A percentile compares a stretch with the other conserved stretches of the same genome.
Evolutionary conservation across 2,888 invertebrate species (phyloP).

Genomic region (Disparrhopalites patrizii): DNA sequence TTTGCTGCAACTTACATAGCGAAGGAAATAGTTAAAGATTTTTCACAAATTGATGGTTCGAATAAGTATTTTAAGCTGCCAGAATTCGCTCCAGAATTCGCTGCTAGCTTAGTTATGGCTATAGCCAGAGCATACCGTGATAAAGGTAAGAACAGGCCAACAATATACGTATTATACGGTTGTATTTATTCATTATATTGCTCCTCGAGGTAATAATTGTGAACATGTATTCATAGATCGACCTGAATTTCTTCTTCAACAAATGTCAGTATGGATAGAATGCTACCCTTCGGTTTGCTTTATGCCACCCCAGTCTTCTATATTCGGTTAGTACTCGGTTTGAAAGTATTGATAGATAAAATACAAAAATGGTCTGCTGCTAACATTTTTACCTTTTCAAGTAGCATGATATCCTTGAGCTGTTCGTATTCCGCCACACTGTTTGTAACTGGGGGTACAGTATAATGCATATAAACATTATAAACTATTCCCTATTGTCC

Average conservation of each 20-base stretch:
- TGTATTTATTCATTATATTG: no score
- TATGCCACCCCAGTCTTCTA: conserved; percentile 43
- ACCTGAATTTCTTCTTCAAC: conserved; percentile 34
- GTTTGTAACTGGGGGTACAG: no score
- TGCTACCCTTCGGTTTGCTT: conserved; percentile 41
- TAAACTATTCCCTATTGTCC: no score
- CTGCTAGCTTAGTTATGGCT: conserved; percentile 38
- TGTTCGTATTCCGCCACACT: no score
- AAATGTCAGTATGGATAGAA: conserved; percentile 43
- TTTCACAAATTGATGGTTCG: conserved; percentile 33
- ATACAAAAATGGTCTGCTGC: no score
- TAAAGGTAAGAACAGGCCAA: conserved; percentile 24
- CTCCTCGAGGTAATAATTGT: background rate
- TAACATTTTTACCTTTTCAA: no score
- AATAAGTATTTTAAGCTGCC: conserved; percentile 39
- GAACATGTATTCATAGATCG: conserved; percentile 32
- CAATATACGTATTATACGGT: background rate
- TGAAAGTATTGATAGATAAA: no score
- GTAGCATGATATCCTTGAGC: no score
- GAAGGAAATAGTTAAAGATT: conserved; percentile 27
- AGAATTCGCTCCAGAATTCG: conserved; percentile 35
- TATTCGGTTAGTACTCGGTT: conserved; percentile 40
- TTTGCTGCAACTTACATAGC: conserved; percentile 10
- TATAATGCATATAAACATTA: no score
- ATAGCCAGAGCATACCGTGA: conserved; percentile 33